Base-by-base conservation (phyloP, 2,113 vertebrate species). In the Stictonetta naevosa region DNA sequence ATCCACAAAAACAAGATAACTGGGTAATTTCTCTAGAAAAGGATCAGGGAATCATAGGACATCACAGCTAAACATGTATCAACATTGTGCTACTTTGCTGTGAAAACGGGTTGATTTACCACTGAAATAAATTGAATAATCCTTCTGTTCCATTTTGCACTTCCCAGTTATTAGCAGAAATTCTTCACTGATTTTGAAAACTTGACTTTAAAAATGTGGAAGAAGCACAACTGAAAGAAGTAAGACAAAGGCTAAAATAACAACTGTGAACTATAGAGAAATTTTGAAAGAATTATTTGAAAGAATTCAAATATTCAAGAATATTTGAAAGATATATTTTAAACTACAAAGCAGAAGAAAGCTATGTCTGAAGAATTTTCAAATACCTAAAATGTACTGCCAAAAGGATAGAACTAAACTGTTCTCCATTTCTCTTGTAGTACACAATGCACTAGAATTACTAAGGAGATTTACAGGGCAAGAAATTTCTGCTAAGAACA, bases 401-500 rank as follows among this genome's bases (percentile, higher is more conserved):
- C 44, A 53, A 12, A 28, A 36, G 28, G 40, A 52, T 3, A 28
- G 34, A 78, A 50, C 9, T 18, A 28, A 82, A 7, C 16, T 20
- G 9, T 26, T 89, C 60, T 84, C 40, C 16, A 17, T 55, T 85
- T 66, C 55, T 92, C 33, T 44, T 68, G 26, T 22, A 33, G 66
- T 2, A 69, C n/a, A 81, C 79, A 88, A 81, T 42, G 80, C 59
- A 76, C 83, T 81, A 77, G 83, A 90, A 92, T 81, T 72, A 42
- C 83, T 83, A 77, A 86, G 79, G 36, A 77, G 88, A 92, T 92
- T 87, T 91, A 36, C 52, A 60, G 56, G 34, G 66, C 75, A 89
- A 92, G 48, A 85, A 68, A 81, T 96, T 92, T 48, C 81, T 79
- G 13, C 83, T 95, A 87, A 89, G 91, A 89, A 86, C 60, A 91